phyloP scores from a whole-genome alignment of 2,113 vertebrate species.

The Lepus europaeus region DNA sequence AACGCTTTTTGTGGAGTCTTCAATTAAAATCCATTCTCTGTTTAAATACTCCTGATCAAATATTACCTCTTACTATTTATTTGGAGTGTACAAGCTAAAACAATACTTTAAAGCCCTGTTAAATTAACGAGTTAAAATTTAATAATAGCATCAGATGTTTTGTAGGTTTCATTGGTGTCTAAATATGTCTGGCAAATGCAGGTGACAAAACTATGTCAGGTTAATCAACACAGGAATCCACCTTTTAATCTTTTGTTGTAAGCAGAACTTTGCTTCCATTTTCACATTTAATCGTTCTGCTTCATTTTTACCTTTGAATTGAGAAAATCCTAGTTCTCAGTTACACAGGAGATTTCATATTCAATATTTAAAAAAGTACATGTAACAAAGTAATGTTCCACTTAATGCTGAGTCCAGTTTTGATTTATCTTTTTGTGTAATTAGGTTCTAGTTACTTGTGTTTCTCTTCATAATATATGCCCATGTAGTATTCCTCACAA shows the following conservation, averaged over 20 bases:
- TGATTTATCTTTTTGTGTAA: slow-evolving; percentile 4
- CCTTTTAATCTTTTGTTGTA: slow-evolving; percentile 48
- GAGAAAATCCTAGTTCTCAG: slow-evolving; percentile 16
- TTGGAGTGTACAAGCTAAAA: not conserved
- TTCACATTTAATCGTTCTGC: slow-evolving; percentile 49
- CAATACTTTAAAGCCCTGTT: slow-evolving; percentile 10
- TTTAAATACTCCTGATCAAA: slow-evolving; percentile 33
- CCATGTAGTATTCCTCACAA: not conserved
- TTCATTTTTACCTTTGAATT: slow-evolving; percentile 36
- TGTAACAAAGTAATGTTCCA: not conserved
- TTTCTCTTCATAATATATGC: not conserved
- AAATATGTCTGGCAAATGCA: not conserved
- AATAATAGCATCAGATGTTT: slow-evolving; percentile 23
- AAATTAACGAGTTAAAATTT: slow-evolving; percentile 19
- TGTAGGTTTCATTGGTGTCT: not conserved
- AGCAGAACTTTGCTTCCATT: slow-evolving; percentile 57
- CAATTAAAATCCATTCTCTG: not conserved
- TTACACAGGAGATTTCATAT: slow-evolving; percentile 8
- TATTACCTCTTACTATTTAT: slow-evolving; percentile 9
- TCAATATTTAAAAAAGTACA: not conserved
- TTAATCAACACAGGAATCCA: not conserved
- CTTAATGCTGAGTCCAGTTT: not conserved
- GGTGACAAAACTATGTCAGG: not conserved
- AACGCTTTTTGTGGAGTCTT: not conserved
- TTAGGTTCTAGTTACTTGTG: not conserved